Base-by-base conservation (phyloP, 2,888 invertebrate species). In the Plutella xylostella region DNA sequence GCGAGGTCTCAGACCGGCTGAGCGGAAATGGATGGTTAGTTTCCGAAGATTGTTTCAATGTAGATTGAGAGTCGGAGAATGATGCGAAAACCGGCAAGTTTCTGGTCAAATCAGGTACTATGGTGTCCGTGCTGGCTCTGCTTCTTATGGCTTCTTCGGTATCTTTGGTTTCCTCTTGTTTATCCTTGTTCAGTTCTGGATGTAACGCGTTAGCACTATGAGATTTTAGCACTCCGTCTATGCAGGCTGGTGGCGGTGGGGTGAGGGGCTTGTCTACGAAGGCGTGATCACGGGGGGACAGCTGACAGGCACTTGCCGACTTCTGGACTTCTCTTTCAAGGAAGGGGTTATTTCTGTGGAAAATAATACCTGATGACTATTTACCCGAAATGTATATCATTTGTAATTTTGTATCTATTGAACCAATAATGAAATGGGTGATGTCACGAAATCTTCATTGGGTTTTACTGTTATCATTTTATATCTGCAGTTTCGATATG, bases 261-360 rank as follows among this genome's bases (percentile, higher is more conserved):
- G 60, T 60, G 0, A 77, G 57, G 11, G 61, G 65, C 49, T 71
- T 74, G 54, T 75, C 71, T 15, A 56, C 54, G 52, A 73, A 66
- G 43, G 60, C 55, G 56, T 72, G 63, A 52, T 74, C 78, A 55
- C 75, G 75, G 55, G 71, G 74, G 42, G 72, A 85, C 2, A 85
- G 60, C 51, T 85, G 85, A 47, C 83, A 83, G 3, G 85, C 87
- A 56, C 90, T 90, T 7, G 88, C 88, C 19, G 90, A 90, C 67
- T 90, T 90, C 54, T 87, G 86, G 2, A 90, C 88, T 72, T 87
- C 85, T 54, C 80, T 75, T 52, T 80, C 82, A 31, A 84, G 72
- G 54, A 85, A 85, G 52, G 85, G 85, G 68, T 85, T 85, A 54
- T 83, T 85, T 70, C 85, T 85, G 56, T 12, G 55, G 54, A 18